Base-by-base conservation (phyloP, 2,797 vertebrate genomes). In the Rhinichthys osculus region DNA sequence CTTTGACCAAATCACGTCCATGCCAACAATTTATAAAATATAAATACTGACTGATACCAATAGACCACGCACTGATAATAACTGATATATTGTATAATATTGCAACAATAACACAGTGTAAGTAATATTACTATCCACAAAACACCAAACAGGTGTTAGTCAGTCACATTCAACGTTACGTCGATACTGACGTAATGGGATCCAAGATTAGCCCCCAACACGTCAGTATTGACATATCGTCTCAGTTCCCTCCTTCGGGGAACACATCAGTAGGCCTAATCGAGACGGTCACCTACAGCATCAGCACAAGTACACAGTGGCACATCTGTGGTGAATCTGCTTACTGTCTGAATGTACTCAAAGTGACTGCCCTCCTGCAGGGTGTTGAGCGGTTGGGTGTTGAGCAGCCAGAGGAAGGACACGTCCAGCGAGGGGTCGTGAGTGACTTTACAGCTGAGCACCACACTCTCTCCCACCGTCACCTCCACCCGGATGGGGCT, bases 341-440 rank as follows among this genome's bases (percentile, higher is more conserved):
- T 97, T 96, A 99, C 98, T 89, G 97, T 98, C 92, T 97, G 96
- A 93, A 98, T 98, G 95, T 94, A 97, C 94, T 99, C 98, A 91
- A 99, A 98, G 92, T 99, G 98, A 90, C 96, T 95, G 0, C 96
- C 97, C 33, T 97, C 96, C 86, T 97, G 97, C 47, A 97, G 96
- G 52, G 98, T 97, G 89, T 96, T 95, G 83, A 99, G 97, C 4
- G 96, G 96, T 38, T 95, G 96, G 85, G 97, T 97, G 90, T 98
- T 97, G 88, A 97, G 95, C 2, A 96, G 96, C 98, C 98, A 99
- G 89, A 95, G 94, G 94, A 99, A 99, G 72, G 93, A 95, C 89
- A 99, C 96, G 38, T 97, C 97, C 91, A 99, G 93, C 0, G 96
- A 96, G 0, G 94, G 94, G 93, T 99, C 98, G 0, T 99, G 98